Conservation (phyloP, 2,113 vertebrate genomes). For the Brachirus orientalis region DNA sequence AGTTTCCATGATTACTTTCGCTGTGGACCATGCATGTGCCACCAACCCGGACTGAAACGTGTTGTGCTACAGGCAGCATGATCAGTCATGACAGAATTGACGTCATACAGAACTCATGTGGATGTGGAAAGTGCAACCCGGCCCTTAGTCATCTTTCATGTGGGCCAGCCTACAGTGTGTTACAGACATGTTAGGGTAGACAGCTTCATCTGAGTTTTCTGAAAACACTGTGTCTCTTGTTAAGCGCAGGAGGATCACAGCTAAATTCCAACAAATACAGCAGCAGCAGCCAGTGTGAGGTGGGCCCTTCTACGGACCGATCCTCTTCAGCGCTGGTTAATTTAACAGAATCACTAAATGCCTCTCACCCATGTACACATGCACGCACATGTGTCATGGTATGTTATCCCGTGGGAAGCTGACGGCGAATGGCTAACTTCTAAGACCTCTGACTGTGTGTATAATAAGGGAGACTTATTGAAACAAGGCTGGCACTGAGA, state of each 20-base stretch:
- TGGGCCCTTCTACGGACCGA: slow-evolving; percentile 49
- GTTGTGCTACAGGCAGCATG: too few relatives aligned
- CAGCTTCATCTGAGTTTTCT: slow-evolving; percentile 9
- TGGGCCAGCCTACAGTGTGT: too few relatives aligned
- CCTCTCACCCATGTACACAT: slow-evolving; percentile 27
- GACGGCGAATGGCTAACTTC: slow-evolving; percentile 61
- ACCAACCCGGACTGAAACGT: too few relatives aligned
- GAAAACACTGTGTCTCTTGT: slow-evolving; percentile 5
- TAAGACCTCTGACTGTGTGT: slow-evolving; percentile 71
- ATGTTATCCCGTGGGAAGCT: slow-evolving; percentile 78
- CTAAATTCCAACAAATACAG: slow-evolving; percentile 34
- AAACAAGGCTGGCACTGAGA: slow-evolving; percentile 81
- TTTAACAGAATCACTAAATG: slow-evolving; percentile 73
- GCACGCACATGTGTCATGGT: slow-evolving; percentile 37
- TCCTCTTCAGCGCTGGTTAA: slow-evolving; percentile 70
- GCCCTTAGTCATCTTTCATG: too few relatives aligned
- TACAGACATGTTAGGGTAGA: too few relatives aligned
- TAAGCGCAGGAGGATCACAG: slow-evolving; percentile 31
- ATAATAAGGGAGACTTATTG: slow-evolving; percentile 78
- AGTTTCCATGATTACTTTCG: too few relatives aligned
- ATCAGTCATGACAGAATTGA: too few relatives aligned
- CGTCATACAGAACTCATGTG: too few relatives aligned
- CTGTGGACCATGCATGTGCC: too few relatives aligned
- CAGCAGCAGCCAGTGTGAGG: slow-evolving; percentile 49
- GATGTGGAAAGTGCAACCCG: too few relatives aligned